Evolutionary conservation across 2,113 vertebrate species (phyloP).

Genomic region (Ranitomeya imitator): DNA sequence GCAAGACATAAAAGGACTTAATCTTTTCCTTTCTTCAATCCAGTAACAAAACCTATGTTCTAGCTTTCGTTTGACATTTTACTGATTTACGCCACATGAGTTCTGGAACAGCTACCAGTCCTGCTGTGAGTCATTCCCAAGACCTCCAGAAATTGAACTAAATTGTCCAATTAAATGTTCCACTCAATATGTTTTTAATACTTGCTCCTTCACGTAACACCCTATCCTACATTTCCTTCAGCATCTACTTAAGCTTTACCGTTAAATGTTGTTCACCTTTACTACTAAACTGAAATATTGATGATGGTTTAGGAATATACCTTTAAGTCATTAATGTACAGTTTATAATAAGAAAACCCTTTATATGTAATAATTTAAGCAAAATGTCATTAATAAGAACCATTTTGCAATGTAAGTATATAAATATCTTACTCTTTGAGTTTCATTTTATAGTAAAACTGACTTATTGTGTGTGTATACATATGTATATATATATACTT

Average conservation of each 20-base stretch:
- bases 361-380: not conserved
- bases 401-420: not conserved
- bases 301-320: not conserved
- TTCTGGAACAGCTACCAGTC: conserved; percentile 34
- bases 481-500: not conserved
- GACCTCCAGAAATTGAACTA: conserved; percentile 51
- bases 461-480: not conserved
- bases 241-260: not conserved
- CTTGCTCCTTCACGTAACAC: not conserved
- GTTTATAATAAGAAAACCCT: not conserved
- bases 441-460: not conserved
- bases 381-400: not conserved
- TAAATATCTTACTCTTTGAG: not conserved
- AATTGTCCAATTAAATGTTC: conserved; percentile 50
- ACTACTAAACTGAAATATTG: not conserved
- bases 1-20: conserved; percentile 47
- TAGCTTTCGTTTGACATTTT: conserved; percentile 53
- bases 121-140: conserved; percentile 53
- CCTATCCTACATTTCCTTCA: not conserved
- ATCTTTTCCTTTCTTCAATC: conserved; percentile 38
- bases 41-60: conserved; percentile 26
- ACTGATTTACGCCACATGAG: conserved; percentile 53
- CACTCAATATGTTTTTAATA: conserved; percentile 51
- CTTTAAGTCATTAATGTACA: not conserved
- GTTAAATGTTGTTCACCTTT: conserved; percentile 8